These are phyloP conservation scores for Colossoma macropomum DNA, from an alignment of 2,113 vertebrate species.

Conservation along the genomic window DNA sequence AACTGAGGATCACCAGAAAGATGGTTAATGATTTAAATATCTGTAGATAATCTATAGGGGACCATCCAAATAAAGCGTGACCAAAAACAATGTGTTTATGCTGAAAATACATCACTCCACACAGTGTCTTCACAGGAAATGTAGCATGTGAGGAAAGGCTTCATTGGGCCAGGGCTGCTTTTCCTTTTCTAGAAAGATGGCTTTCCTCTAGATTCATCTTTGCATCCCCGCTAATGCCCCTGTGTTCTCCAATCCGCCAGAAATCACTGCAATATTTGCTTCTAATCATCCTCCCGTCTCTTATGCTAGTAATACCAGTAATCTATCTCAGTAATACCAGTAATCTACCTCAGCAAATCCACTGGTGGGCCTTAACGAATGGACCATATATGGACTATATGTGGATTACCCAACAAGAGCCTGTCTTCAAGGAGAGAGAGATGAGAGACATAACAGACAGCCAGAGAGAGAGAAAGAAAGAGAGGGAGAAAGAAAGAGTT, in stretches of 20 bases:
- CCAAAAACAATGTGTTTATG: neutral
- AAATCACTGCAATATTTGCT: constrained; percentile 31
- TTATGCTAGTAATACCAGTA: constrained; percentile 23
- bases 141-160: neutral
- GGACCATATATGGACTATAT: neutral
- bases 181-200: constrained; percentile 16
- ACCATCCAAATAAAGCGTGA: too few relatives aligned
- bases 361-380: neutral
- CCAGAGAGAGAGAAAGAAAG: constrained; percentile 17
- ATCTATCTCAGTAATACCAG: constrained; percentile 15
- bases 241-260: constrained; percentile 19
- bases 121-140: neutral
- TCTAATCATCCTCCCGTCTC: constrained; percentile 25
- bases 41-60: too few relatives aligned
- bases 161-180: neutral
- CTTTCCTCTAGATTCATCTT: neutral
- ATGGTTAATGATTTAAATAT: too few relatives aligned
- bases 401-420: neutral
- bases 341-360: constrained; percentile 28
- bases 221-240: constrained; percentile 14
- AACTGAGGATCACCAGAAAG: too few relatives aligned
- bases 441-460: neutral
- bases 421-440: neutral
- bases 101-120: neutral
- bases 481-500: constrained; percentile 19